Evolutionary conservation across 2,113 vertebrate genomes (phyloP).

Genomic region (Laterallus jamaicensis): DNA sequence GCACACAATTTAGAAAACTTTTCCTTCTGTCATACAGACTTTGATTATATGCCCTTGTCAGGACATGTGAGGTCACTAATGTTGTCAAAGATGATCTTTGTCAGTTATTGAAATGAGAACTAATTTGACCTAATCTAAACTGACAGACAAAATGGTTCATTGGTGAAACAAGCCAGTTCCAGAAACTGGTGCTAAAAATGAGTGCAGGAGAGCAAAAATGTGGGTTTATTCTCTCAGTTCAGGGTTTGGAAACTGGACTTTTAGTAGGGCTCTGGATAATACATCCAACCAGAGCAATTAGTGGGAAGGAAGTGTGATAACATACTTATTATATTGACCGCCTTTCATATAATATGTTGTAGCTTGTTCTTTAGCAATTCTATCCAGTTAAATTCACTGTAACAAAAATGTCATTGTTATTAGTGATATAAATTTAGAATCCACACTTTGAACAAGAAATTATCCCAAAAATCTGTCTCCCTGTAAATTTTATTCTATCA

Average conservation of each 20-base stretch:
- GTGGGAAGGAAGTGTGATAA: neutral
- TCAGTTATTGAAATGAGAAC: constrained; percentile 77
- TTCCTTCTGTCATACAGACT: constrained; percentile 17
- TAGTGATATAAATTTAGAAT: neutral
- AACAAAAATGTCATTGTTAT: neutral
- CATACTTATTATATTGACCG: neutral
- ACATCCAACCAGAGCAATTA: neutral
- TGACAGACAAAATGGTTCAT: constrained; percentile 71
- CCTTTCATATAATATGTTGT: neutral
- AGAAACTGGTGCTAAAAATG: constrained; percentile 52
- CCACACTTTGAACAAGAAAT: neutral
- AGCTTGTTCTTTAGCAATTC: neutral
- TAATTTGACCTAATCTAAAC: constrained; percentile 75
- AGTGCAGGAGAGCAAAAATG: neutral
- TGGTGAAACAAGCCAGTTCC: constrained; percentile 50
- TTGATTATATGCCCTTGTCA: constrained; percentile 63
- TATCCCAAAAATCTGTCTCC: neutral
- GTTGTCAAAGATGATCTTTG: constrained; percentile 74
- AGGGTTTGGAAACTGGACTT: neutral
- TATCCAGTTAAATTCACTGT: neutral
- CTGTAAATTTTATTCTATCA: neutral
- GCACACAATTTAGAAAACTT: constrained; percentile 19
- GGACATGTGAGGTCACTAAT: constrained; percentile 67
- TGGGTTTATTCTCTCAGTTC: neutral
- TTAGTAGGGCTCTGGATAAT: neutral